phyloP scores from a whole-genome alignment of 2,888 invertebrate species.

The Spodoptera picta region DNA sequence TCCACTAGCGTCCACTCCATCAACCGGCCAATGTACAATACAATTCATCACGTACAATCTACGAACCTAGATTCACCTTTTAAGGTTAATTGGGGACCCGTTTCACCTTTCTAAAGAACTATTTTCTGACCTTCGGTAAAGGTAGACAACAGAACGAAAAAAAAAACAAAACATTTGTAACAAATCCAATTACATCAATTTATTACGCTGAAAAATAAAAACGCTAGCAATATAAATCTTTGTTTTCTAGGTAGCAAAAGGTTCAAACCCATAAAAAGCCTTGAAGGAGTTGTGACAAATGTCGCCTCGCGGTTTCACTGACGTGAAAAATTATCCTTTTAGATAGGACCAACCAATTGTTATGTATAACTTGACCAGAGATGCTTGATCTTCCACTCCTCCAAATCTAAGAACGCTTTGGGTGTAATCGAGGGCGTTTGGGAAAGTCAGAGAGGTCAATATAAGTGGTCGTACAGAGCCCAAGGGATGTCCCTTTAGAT shows the following conservation, averaged over 20 bases:
- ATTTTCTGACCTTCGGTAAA: not conserved
- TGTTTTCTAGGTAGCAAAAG: slow-evolving; percentile 71
- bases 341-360: slow-evolving; percentile 83
- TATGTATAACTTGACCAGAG: slow-evolving; percentile 71
- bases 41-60: too few relatives aligned
- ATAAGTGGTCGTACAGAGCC: slow-evolving; percentile 52
- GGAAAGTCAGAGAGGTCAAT: slow-evolving; percentile 48
- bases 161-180: slow-evolving; percentile 39
- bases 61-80: too few relatives aligned
- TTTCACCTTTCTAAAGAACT: not conserved
- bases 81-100: too few relatives aligned
- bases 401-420: not conserved
- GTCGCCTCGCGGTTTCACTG: slow-evolving; percentile 77
- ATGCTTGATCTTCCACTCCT: slow-evolving; percentile 53
- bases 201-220: slow-evolving; percentile 55
- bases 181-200: slow-evolving; percentile 58
- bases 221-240: slow-evolving; percentile 69
- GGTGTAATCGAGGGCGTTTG: slow-evolving; percentile 2
- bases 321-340: slow-evolving; percentile 85
- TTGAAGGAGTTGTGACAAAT: slow-evolving; percentile 84
- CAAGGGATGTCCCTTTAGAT: slow-evolving; percentile 66
- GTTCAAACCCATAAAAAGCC: slow-evolving; percentile 76
- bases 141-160: not conserved
- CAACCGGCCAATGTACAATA: too few relatives aligned
- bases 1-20: too few relatives aligned